A percentile compares a stretch with the other conserved stretches of the same genome.
Conservation (phyloP, 1,140 invertebrate species). For the Bombyx mori region DNA sequence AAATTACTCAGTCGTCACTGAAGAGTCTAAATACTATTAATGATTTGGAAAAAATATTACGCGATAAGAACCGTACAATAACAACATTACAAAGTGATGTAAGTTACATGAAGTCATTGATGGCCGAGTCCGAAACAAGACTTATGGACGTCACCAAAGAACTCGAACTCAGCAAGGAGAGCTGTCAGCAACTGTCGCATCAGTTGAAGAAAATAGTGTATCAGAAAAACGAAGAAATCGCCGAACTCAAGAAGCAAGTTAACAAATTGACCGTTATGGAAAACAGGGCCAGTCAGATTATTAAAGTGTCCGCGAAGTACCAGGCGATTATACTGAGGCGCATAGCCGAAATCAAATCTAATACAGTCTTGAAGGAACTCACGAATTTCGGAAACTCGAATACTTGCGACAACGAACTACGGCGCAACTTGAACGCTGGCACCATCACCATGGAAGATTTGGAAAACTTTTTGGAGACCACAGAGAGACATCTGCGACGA, state of each 20-base stretch:
- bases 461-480: slow-evolving; percentile 60
- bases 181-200: slow-evolving; percentile 47
- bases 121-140: slow-evolving; percentile 55
- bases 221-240: slow-evolving; percentile 61
- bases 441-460: slow-evolving; percentile 57
- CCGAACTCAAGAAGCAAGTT: slow-evolving; percentile 52
- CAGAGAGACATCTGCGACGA: slow-evolving; percentile 44
- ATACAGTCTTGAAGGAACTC: slow-evolving; percentile 52
- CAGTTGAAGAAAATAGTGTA: slow-evolving; percentile 59
- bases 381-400: slow-evolving; percentile 51
- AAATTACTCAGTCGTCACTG: slow-evolving; percentile 39
- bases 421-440: slow-evolving; percentile 40
- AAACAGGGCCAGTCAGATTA: slow-evolving; percentile 53
- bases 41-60: slow-evolving; percentile 55
- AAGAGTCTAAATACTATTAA: slow-evolving; percentile 52
- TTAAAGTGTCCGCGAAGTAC: slow-evolving; percentile 59
- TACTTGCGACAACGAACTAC: slow-evolving; percentile 39
- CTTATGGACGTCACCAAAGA: slow-evolving; percentile 48
- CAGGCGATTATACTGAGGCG: slow-evolving; percentile 60
- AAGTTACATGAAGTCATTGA: slow-evolving; percentile 44
- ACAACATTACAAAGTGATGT: slow-evolving; percentile 50
- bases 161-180: slow-evolving; percentile 49
- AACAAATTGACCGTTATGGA: slow-evolving; percentile 54
- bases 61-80: slow-evolving; percentile 52
- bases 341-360: slow-evolving; percentile 57